Base-by-base conservation (phyloP, 2,113 vertebrate genomes). In the Fulica atra region DNA sequence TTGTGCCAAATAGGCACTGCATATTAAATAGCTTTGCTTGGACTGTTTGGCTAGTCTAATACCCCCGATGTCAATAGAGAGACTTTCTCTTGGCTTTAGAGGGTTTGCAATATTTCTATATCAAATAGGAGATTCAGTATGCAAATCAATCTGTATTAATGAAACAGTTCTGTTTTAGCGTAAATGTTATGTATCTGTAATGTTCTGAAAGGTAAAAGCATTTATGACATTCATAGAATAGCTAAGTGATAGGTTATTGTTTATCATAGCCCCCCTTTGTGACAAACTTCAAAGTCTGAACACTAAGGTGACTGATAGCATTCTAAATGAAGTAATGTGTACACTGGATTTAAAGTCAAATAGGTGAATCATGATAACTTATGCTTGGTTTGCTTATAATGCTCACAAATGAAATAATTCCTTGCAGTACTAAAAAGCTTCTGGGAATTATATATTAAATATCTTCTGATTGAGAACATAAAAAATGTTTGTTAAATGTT, bases 41-140 rank as follows among this genome's bases (percentile, higher is more conserved):
- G 79, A 81, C 87, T 57, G 8, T 87, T 86, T 89, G 38, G n/a
- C 81, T 76, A 69, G 24, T 85, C 51, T 80, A 61, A 51, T 71
- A 81, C 59, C 70, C 16, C 74, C 96, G 29, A 94, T 93, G 77
- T 92, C 76, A 86, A 21, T 53, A 86, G 60, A 69, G 16, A 60
- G 29, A 46, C 26, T 91, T 91, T 86, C 50, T 70, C 50, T 86
- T 94, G 94, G 51, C 88, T 95, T 96, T 93, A 40, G 9, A 5
- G 16, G 60, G 60, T 7, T 91, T 95, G 79, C 44, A 80, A 88
- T 93, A 82, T 56, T 69, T 59, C 59, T 87, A 69, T 86, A 86
- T 48, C 31, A 89, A 88, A 29, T 10, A 51, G 26, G 35, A 84
- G 33, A 29, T 93, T 53, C 66, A 57, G 6, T 95, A 42, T 53